phyloP scores from a whole-genome alignment of 1,140 invertebrate genomes.

The Archegozetes longisetosus region DNA sequence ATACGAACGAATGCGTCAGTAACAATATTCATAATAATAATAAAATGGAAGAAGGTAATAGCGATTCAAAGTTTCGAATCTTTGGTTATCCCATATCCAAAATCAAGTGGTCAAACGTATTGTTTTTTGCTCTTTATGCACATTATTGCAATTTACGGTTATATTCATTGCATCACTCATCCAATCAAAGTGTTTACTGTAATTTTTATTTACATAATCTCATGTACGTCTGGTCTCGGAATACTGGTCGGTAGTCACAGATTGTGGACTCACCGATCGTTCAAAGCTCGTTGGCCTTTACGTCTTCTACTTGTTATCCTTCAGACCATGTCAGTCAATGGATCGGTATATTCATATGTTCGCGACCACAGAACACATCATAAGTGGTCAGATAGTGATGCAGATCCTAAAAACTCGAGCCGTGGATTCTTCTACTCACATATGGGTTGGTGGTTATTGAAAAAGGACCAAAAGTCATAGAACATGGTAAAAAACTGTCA shows the following conservation, averaged over 20 bases:
- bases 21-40: too few species aligned
- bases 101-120: slow-evolving; percentile 10
- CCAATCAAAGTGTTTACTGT: slow-evolving; percentile 10
- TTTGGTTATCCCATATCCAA: slow-evolving; percentile 5
- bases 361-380: slow-evolving; percentile 19
- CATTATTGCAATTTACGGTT: neutral
- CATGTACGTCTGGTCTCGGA: slow-evolving; percentile 17
- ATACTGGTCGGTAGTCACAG: slow-evolving; percentile 19
- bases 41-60: too few species aligned
- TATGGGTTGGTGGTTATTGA: slow-evolving; percentile 17
- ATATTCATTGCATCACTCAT: neutral
- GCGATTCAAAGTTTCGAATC: neutral
- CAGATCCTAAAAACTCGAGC: slow-evolving; percentile 19
- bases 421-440: slow-evolving; percentile 25
- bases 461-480: slow-evolving; percentile 18
- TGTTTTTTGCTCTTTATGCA: slow-evolving; percentile 5
- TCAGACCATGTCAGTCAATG: slow-evolving; percentile 1
- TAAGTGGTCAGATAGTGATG: slow-evolving; percentile 19
- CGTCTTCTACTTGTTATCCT: slow-evolving; percentile 17
- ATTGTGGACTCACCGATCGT: slow-evolving; percentile 20
- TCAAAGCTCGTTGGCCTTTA: slow-evolving; percentile 19
- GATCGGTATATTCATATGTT: slow-evolving; percentile 8
- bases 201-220: neutral
- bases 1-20: too few species aligned
- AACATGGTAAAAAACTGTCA: slow-evolving; percentile 2